Evolutionary conservation across 2,113 vertebrate genomes (phyloP).

Genomic region (Sula dactylatra): DNA sequence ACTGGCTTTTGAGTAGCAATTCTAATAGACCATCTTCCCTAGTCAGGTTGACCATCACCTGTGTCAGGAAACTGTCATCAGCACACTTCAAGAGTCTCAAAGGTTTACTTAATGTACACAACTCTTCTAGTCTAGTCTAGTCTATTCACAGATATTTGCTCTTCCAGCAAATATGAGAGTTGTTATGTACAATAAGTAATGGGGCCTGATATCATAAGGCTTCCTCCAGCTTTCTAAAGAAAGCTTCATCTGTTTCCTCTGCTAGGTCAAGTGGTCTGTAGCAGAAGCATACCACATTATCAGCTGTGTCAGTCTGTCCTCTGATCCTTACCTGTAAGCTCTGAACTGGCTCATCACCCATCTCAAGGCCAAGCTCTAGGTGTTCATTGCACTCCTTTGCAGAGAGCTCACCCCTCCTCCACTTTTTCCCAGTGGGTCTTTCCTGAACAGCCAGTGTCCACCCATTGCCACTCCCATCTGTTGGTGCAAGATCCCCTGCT

Average conservation of each 20-base stretch:
- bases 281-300: neutral
- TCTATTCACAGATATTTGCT: neutral
- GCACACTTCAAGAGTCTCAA: neutral
- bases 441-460: neutral
- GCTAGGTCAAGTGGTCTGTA: neutral
- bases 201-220: neutral
- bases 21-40: neutral
- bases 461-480: accelerated
- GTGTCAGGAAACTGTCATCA: neutral
- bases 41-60: neutral
- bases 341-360: neutral
- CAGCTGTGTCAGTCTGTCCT: neutral
- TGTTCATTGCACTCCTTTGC: neutral
- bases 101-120: neutral
- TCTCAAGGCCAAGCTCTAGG: neutral
- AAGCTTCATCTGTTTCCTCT: neutral
- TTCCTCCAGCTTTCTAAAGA: neutral
- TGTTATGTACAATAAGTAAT: neutral
- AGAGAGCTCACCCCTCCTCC: neutral
- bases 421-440: neutral
- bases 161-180: neutral
- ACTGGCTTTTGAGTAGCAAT: neutral
- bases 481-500: neutral
- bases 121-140: neutral
- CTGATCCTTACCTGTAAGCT: neutral